Evolutionary conservation across 2,797 vertebrate species (phyloP), one percentile per base, ranked within the genome.

Genomic region (Anguilla obscura): DNA sequence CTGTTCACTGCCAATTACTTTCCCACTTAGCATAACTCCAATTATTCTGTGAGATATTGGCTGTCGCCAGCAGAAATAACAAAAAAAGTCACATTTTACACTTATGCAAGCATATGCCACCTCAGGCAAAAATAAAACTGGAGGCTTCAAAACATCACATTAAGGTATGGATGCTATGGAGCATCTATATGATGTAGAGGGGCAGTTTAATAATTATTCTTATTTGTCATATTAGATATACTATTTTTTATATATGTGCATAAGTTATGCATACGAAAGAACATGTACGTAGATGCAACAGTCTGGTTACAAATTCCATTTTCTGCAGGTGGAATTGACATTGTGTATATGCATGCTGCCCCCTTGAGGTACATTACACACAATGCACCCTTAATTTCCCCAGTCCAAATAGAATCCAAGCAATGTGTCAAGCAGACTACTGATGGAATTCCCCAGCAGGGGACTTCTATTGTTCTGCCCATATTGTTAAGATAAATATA

Each of bases 341-440:
- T 69, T 69, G 24, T 27, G n/a, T 69, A 69, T 69, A 27, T 76
- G 71, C 18, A 76, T 76, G 33, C 71, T 76, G 71, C 71, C 71
- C 71, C 12, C 71, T 76, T 14, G 30, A 76, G 71, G 71, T 76
- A 16, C 10, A 18, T 2, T 12, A 21, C 71, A 76, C 27, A 76
- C 33, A 76, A 12, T 76, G 30, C 33, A 36, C 18, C 71, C 71
- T 16, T 76, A 76, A 3, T 30, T 74, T 71, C 69, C 21, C 27
- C 30, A 16, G 69, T 30, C 63, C 63, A 24, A 27, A 66, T 27
- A n/a, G 63, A 27, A n/a, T n/a, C 7, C 63, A 66, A 27, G 63
- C 63, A 66, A 14, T 56, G 10, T 14, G 12, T 56, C 2, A 2
- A 16, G 54, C 54, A 52, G 50, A 52, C 50, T 52, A 52, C 63